phyloP scores from a whole-genome alignment of 2,113 vertebrate genomes.

The Rhea pennata region DNA sequence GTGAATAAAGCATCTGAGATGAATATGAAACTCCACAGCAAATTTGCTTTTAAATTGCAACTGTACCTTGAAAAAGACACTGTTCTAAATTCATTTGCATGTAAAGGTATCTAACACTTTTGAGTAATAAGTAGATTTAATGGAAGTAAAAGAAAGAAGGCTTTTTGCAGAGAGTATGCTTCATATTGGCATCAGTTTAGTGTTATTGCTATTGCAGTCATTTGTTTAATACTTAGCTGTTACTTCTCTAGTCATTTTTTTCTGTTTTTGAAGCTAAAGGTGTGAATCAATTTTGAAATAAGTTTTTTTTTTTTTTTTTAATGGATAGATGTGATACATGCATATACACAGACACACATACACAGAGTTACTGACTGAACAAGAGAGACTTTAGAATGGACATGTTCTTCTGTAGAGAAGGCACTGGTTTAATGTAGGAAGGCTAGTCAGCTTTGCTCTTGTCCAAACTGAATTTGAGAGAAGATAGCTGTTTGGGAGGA shows the following conservation, averaged over 20 bases:
- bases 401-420: not conserved
- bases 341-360: too few species aligned
- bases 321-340: not conserved
- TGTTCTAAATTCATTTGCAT: not conserved
- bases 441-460: not conserved
- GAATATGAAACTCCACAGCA: not conserved
- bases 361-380: not conserved
- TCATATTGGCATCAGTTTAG: not conserved
- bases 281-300: not conserved
- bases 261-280: not conserved
- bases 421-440: not conserved
- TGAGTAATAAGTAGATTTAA: not conserved
- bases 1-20: not conserved
- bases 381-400: not conserved
- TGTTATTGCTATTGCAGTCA: not conserved
- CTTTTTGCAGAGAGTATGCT: not conserved
- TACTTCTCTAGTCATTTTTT: not conserved
- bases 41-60: not conserved
- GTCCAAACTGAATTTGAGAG: not conserved
- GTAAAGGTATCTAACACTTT: not conserved
- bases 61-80: not conserved
- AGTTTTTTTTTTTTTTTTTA: not conserved
- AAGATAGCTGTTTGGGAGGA: not conserved
- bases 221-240: not conserved
- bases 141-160: not conserved